A percentile compares a stretch with the other conserved stretches of the same genome.
Conservation (phyloP, 2,797 vertebrate genomes). For the Monodelphis domestica region DNA sequence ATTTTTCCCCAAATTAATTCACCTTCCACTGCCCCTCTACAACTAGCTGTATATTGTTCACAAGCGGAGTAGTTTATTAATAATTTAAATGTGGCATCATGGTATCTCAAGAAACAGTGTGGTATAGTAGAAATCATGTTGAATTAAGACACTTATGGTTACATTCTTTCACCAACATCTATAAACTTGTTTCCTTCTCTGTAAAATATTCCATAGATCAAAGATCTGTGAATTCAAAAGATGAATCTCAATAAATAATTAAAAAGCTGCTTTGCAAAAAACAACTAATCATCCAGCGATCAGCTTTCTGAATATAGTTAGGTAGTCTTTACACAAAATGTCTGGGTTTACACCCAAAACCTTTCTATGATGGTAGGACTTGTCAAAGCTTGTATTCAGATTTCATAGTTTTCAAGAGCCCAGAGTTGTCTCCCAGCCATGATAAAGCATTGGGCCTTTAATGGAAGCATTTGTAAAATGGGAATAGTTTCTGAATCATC, state of each 20-base stretch:
- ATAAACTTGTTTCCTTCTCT: not conserved
- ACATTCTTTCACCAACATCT: not conserved
- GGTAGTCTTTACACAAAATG: not conserved
- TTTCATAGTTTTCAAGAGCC: not conserved
- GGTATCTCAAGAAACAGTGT: not conserved
- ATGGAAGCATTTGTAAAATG: not conserved
- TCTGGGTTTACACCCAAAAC: not conserved
- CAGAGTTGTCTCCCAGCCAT: not conserved
- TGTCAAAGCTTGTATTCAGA: not conserved
- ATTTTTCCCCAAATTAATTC: slow-evolving; percentile 47
- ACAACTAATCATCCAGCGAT: not conserved
- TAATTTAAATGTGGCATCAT: not conserved
- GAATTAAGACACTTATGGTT: not conserved
- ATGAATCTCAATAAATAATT: not conserved
- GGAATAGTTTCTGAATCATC: not conserved
- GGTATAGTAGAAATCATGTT: not conserved
- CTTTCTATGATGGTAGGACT: not conserved
- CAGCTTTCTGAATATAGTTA: not conserved
- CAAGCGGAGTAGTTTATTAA: not conserved
- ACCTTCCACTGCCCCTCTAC: not conserved
- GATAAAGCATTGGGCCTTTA: not conserved
- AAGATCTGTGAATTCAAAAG: not conserved
- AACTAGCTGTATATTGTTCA: slow-evolving; percentile 20
- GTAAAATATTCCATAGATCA: not conserved
- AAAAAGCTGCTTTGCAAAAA: not conserved